A percentile compares a stretch with the other conserved stretches of the same genome.
Conservation (phyloP, 2,888 invertebrate genomes). For the Neuroscelio doddi region DNA sequence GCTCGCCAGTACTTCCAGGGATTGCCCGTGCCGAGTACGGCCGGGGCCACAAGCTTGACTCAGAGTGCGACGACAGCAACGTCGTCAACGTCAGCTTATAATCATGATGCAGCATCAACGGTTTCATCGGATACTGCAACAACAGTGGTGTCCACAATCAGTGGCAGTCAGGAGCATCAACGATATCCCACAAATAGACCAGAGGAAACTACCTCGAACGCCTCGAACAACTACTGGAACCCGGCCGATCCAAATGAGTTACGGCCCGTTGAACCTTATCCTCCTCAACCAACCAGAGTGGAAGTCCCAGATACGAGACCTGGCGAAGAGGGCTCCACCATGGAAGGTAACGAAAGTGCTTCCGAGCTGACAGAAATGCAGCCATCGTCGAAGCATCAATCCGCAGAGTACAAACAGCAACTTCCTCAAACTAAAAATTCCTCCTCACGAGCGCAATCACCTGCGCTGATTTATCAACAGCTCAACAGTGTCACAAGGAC, state of each 20-base stretch:
- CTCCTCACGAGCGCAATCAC: conserved; percentile 58
- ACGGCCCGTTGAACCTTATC: conserved; percentile 63
- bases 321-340: conserved; percentile 52
- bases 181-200: conserved; percentile 26
- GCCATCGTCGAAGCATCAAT: conserved; percentile 56
- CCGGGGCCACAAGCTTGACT: conserved; percentile 65
- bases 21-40: conserved; percentile 78
- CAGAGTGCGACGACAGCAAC: conserved; percentile 48
- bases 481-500: conserved; percentile 58
- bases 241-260: conserved; percentile 51
- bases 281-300: conserved; percentile 67
- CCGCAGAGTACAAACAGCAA: conserved; percentile 43
- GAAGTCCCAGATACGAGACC: conserved; percentile 68
- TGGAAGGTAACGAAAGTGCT: conserved; percentile 51
- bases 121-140: conserved; percentile 27
- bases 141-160: conserved; percentile 29
- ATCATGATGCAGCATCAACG: conserved; percentile 44
- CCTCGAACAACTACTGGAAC: conserved; percentile 58
- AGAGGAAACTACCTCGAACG: conserved; percentile 43
- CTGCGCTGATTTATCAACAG: conserved; percentile 64
- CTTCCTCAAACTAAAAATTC: conserved; percentile 26
- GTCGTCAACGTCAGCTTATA: conserved; percentile 40
- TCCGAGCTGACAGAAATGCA: conserved; percentile 66
- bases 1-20: conserved; percentile 89
- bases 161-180: conserved; percentile 19